These are phyloP conservation scores for Asbolus verrucosus DNA, from an alignment of 1,140 invertebrate species.

Conservation along the genomic window DNA sequence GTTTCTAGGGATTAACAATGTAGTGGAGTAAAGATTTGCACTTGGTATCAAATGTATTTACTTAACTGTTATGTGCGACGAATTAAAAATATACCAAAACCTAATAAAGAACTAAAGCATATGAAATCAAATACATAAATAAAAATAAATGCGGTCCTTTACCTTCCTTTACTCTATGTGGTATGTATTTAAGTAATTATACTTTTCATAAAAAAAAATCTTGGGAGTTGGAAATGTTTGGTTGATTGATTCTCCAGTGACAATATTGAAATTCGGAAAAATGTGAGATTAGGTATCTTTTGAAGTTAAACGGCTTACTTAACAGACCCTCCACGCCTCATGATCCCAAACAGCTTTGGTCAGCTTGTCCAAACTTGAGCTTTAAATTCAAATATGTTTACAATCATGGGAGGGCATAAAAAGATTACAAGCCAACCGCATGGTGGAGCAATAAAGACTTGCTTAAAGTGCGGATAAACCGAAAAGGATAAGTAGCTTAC, in stretches of 20 bases:
- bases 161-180: too few species aligned
- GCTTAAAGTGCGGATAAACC: conserved; percentile 18
- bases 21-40: too few species aligned
- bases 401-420: conserved; percentile 21
- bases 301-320: conserved; percentile 13
- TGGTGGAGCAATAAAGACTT: conserved; percentile 20
- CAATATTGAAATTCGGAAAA: conserved; percentile 17
- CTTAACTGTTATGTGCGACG: too few species aligned
- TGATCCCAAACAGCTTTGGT: conserved; percentile 27
- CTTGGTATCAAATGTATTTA: too few species aligned
- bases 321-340: background rate
- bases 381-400: conserved; percentile 29
- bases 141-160: too few species aligned
- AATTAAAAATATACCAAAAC: too few species aligned
- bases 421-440: conserved; percentile 24
- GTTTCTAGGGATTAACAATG: too few species aligned
- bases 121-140: too few species aligned
- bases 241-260: background rate
- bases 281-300: background rate
- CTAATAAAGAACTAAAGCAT: too few species aligned
- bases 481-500: conserved; percentile 30
- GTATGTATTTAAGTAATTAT: too few species aligned
- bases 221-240: background rate
- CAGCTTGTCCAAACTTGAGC: conserved; percentile 19
- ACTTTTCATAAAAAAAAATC: too few species aligned